Base-by-base conservation (phyloP, 2,113 vertebrate species). In the Uropsilus gracilis region DNA sequence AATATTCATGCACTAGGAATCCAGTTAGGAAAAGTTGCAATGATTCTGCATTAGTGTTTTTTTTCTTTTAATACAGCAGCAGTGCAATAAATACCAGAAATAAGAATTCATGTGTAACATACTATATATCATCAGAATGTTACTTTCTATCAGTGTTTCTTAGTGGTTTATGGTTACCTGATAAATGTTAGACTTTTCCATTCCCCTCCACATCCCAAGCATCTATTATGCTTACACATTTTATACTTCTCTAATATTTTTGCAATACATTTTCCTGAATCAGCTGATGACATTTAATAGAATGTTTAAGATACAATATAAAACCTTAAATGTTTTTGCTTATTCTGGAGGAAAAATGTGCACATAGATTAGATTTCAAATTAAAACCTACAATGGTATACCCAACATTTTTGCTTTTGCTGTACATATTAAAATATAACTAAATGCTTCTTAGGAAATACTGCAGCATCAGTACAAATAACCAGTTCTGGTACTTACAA, bases 221-320 rank as follows among this genome's bases (percentile, higher is more conserved):
- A 98, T 98, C 98, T 97, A 97, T 98, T 98, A 98, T 96, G 95
- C 96, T 98, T 97, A 98, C 96, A 97, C 95, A 93, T 98, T 98
- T 98, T 98, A 98, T 96, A 97, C 95, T 96, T 98, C 98, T 98
- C 95, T 97, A 97, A 97, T 98, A 98, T 98, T 98, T 98, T 97
- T 96, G 97, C 97, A 98, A 98, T 98, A 98, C 97, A 96, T 98
- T 98, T 98, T 98, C 98, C 98, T 98, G 98, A 98, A 98, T 98
- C 98, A 81, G 98, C 97, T 98, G 98, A 98, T 98, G 98, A 98
- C 98, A 98, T 98, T 98, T 98, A 99, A 98, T 98, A 98, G 98
- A 98, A 98, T 98, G 97, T 98, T 98, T 98, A 98, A 98, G 97
- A 98, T 95, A 98, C 97, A 97, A 97, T 97, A 98, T 98, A 98